Base-by-base conservation (phyloP, 2,888 invertebrate genomes). In the Stenolophus ochropezus region DNA sequence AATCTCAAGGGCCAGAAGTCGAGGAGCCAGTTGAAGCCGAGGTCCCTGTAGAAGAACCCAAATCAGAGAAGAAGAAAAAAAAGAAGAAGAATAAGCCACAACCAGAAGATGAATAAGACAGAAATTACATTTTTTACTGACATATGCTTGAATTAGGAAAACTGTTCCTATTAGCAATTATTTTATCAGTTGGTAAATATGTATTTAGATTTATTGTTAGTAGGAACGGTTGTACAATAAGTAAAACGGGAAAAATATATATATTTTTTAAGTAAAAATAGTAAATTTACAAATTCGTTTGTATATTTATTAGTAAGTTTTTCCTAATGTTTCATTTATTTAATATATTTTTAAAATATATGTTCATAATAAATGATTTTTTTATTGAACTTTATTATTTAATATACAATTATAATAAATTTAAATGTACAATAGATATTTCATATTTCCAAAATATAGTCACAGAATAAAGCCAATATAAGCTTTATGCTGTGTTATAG, bases 1-100 rank as follows among this genome's bases (percentile, higher is more conserved):
- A 85, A 79, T 33, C 33, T 33, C 65, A 14, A 16, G 33, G 65
- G 4, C 84, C 81, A n/a, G 83, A 83, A 42, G 75, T 81, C 65
- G 78, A 84, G 74, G 69, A 65, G 21, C 42, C 58, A 11, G 69
- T 81, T 75, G 33, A 42, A 42, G 20, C 56, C 20, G 79, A 83
- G 49, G 78, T 78, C 76, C 82, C 82, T 61, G 83, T 83, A 33
- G 65, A 69, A 33, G 65, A 69, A 33, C 71, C 79, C 6, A 79
- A 79, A 71, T 69, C 79, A n/a, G 71, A 79, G 53, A 79, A 71
- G 42, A 77, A 77, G 77, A 78, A 71, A 33, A 77, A 71, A 71
- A 79, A 79, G 69, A 79, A 79, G 20, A 71, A 79, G 23, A 27
- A 69, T 33, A 69, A 69, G 18, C 16, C 58, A 3, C 42, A 58